phyloP scores from a whole-genome alignment of 2,113 vertebrate species.

The Pterocles orientalis region DNA sequence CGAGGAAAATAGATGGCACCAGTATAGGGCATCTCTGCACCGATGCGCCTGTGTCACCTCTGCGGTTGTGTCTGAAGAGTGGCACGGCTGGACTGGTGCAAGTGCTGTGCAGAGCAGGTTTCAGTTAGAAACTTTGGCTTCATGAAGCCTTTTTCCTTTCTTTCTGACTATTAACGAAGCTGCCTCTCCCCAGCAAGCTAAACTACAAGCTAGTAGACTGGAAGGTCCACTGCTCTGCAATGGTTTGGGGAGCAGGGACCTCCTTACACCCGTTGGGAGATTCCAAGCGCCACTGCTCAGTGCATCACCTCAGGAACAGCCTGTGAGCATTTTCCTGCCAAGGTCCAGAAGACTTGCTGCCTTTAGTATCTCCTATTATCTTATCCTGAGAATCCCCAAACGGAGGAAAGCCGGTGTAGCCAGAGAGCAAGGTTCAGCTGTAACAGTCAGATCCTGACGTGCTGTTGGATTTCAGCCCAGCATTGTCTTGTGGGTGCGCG shows the following conservation, averaged over 20 bases:
- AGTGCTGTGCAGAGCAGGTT: not conserved
- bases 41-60: not conserved
- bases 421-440: not conserved
- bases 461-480: not conserved
- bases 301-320: not conserved
- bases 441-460: not conserved
- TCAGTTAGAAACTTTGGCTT: not conserved
- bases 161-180: not conserved
- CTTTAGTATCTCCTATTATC: not conserved
- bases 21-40: not conserved
- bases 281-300: not conserved
- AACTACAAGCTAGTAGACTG: not conserved
- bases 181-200: not conserved
- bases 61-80: too few relatives aligned
- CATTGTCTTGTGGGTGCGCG: not conserved
- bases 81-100: not conserved
- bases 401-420: not conserved
- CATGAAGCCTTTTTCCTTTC: not conserved
- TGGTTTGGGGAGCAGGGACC: not conserved
- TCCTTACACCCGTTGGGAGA: not conserved
- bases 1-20: too few relatives aligned
- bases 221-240: not conserved
- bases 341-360: not conserved
- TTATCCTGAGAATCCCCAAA: not conserved
- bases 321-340: not conserved